Conservation (phyloP, 2,113 vertebrate species). For the Diphyllodes magnificus region DNA sequence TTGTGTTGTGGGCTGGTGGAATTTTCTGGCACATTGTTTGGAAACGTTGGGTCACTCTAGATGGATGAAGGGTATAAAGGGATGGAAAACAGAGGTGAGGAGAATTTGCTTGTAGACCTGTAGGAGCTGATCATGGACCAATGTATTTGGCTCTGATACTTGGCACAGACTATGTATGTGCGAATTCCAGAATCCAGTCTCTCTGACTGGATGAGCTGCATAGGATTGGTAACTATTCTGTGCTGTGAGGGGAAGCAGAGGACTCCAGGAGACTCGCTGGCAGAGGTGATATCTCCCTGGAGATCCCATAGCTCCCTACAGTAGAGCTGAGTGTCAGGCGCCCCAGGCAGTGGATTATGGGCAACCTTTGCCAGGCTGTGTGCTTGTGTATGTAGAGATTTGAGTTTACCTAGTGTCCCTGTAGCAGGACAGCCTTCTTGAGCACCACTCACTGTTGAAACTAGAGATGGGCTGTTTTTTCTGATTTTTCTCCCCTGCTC, state of each 20-base stretch:
- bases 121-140: background rate
- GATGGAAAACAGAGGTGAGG: background rate
- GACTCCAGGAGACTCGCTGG: background rate
- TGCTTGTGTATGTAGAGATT: accelerated
- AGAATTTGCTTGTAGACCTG: background rate
- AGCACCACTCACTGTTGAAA: background rate
- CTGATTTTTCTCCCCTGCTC: background rate
- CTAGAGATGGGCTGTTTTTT: background rate
- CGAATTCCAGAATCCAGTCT: background rate
- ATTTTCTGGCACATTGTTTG: background rate
- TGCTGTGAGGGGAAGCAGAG: background rate
- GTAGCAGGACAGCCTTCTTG: background rate
- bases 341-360: background rate
- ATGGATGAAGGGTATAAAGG: background rate
- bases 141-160: background rate
- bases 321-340: background rate
- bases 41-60: accelerated
- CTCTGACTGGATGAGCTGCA: background rate
- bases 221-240: background rate
- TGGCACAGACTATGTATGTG: background rate
- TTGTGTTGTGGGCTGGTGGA: background rate
- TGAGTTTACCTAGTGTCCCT: background rate
- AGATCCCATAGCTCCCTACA: background rate
- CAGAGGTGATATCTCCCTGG: background rate
- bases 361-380: background rate